Percentiles rank a stretch among this genome's conserved stretches.
Conservation (phyloP, 2,113 vertebrate species). For the Ia io region DNA sequence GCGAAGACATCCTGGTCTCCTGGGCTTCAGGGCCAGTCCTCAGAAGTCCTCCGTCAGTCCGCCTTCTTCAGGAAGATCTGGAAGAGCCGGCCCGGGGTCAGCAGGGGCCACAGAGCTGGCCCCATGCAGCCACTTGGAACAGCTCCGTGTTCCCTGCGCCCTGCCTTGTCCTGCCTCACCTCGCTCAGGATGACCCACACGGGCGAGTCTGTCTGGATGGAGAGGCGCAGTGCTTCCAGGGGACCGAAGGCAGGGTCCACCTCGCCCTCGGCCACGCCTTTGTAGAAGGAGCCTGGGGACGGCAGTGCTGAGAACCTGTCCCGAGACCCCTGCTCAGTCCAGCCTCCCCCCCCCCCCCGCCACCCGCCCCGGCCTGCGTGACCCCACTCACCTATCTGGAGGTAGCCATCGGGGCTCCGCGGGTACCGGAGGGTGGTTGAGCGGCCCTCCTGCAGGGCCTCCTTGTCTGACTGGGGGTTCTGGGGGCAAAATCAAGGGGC, state of each 20-base stretch:
- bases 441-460: conserved; percentile 92
- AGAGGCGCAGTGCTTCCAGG: conserved; percentile 92
- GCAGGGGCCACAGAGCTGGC: neutral
- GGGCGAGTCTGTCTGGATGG: conserved; percentile 94
- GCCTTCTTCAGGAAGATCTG: conserved; percentile 98
- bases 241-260: conserved; percentile 95
- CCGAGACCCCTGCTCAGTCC: accelerated
- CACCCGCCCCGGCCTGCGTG: neutral
- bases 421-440: conserved; percentile 88
- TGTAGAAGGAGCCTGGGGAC: conserved; percentile 90
- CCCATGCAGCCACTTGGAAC: accelerated
- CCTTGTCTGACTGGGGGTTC: conserved; percentile 96
- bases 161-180: conserved; percentile 75
- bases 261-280: conserved; percentile 93
- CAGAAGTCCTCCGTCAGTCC: conserved; percentile 80
- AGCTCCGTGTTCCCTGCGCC: neutral
- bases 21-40: neutral
- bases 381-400: conserved; percentile 90
- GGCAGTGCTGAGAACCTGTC: neutral
- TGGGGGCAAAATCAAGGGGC: conserved; percentile 68
- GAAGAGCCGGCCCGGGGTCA: conserved; percentile 23
- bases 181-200: conserved; percentile 99
- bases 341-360: neutral
- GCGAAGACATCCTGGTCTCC: neutral
- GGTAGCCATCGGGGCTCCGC: conserved; percentile 93